Base-by-base conservation (phyloP, 2,888 invertebrate species). In the Monoplex corrugatus region DNA sequence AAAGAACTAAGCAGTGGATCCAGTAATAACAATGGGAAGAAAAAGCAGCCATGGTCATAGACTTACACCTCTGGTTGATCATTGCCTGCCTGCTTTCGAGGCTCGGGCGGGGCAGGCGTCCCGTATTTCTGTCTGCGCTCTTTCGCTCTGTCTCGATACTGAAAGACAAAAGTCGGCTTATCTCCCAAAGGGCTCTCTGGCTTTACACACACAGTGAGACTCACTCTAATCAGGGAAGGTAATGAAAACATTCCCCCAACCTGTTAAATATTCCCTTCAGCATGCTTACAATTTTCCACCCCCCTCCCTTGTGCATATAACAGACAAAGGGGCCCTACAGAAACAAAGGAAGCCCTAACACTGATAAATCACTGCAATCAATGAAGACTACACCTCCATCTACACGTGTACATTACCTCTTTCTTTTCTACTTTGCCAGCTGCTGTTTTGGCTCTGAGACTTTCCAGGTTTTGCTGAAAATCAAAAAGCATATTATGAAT, bases 61-160 rank as follows among this genome's bases (percentile, higher is more conserved):
- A 87, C 91, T 91, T 87, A 91, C 91, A 87, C 86, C n/a, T 84
- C 89, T 35, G 87, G 89, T 5, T 89, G 87, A 6, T 91, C 90
- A 75, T 19, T 63, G 23, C 83, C 87, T 82, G 87, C 89, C 68
- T 84, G 94, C 84, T 93, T 93, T 89, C 92, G 92, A 68, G 94
- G 94, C 82, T 93, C 93, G 32, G 95, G 95, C 5, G 95, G 95
- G 23, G 94, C 94, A 35, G 95, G 93, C 23, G 92, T 93, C 28
- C 96, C 96, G 90, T 95, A 99, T 95, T 99, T 99, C 94, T 98
- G 97, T 86, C 99, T 96, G 63, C 99, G 97, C 95, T 99, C 99
- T 93, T 99, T 99, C 0, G 99, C 99, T 78, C 99, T 97, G 96
- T 99, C 99, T 90, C 99, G 97, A 95, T 99, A 99, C 93, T 96